Conservation (phyloP, 2,888 invertebrate species). For the Eurois occulta region DNA sequence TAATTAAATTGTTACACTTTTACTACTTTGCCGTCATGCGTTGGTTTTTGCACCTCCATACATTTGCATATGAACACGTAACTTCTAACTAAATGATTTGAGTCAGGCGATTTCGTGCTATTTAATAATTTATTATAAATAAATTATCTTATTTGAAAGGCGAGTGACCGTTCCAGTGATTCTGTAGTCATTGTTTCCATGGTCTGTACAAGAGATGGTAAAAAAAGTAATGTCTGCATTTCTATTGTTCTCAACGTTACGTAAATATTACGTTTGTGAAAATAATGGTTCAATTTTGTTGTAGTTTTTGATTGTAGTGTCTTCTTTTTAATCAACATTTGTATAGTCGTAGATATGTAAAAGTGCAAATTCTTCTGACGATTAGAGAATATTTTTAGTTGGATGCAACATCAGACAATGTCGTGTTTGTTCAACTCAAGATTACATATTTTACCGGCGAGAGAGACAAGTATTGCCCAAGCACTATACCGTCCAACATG, state of each 20-base stretch:
- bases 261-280: conserved; percentile 54
- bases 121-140: conserved; percentile 28
- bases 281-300: conserved; percentile 42
- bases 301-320: conserved; percentile 7
- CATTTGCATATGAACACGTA: conserved; percentile 82
- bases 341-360: conserved; percentile 2
- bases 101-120: conserved; percentile 43
- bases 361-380: conserved; percentile 6
- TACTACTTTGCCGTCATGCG: conserved; percentile 76
- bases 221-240: conserved; percentile 47
- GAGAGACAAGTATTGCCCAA: conserved; percentile 48
- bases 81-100: conserved; percentile 59
- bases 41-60: conserved; percentile 66
- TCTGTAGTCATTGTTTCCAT: conserved; percentile 49
- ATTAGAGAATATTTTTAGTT: conserved; percentile 15
- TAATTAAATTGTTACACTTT: conserved; percentile 86
- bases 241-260: conserved; percentile 58
- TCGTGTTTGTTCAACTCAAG: conserved; percentile 25
- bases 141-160: conserved; percentile 56
- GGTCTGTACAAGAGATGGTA: conserved; percentile 25
- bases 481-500: conserved; percentile 34
- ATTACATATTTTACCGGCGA: conserved; percentile 41
- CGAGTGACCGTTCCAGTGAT: conserved; percentile 40
- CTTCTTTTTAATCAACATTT: conserved; percentile 22
- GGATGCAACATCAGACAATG: conserved; percentile 2